phyloP scores from a whole-genome alignment of 2,888 invertebrate species.

The Epistrophe grossulariae region DNA sequence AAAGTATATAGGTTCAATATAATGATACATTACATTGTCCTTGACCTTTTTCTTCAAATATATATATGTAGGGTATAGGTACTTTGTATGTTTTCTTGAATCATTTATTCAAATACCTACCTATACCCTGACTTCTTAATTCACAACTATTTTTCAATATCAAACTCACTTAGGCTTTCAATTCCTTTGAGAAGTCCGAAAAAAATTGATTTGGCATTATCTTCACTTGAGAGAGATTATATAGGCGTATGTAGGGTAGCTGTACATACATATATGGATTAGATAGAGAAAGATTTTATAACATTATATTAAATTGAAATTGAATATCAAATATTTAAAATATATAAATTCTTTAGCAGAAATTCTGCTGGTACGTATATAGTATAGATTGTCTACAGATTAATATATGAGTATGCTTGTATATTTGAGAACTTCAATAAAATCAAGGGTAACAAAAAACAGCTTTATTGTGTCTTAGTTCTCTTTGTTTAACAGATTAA shows the following conservation, averaged over 20 bases:
- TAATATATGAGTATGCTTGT: background rate
- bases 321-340: slow-evolving; percentile 34
- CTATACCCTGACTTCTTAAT: background rate
- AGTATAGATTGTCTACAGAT: background rate
- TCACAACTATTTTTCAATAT: slow-evolving; percentile 8
- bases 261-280: background rate
- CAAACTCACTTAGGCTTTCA: slow-evolving; percentile 3
- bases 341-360: background rate
- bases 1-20: background rate
- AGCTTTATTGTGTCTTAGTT: slow-evolving; percentile 7
- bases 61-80: background rate
- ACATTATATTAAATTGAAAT: background rate
- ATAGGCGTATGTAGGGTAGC: too few relatives aligned
- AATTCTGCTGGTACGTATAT: background rate
- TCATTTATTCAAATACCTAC: slow-evolving; percentile 1
- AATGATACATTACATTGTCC: slow-evolving; percentile 22
- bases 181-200: slow-evolving; percentile 23
- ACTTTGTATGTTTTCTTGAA: background rate
- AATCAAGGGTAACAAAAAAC: background rate
- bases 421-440: background rate
- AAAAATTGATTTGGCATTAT: slow-evolving; percentile 30
- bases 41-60: slow-evolving; percentile 20
- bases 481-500: too few relatives aligned
- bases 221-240: background rate
- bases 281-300: background rate